These are phyloP conservation scores for Byasa hedistus DNA, from an alignment of 2,888 invertebrate genomes.

Conservation along the genomic window DNA sequence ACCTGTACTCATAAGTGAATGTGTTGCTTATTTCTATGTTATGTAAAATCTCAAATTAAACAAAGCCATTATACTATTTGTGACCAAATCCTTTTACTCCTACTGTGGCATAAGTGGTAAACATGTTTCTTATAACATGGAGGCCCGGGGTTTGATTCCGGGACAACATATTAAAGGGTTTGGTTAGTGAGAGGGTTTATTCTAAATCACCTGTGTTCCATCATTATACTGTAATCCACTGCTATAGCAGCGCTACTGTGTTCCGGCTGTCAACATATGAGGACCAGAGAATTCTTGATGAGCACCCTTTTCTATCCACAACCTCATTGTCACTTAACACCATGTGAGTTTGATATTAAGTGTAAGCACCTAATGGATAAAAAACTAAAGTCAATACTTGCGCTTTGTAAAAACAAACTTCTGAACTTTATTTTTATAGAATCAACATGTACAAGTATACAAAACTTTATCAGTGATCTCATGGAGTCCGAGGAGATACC, in stretches of 20 bases:
- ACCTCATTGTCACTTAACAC: background rate
- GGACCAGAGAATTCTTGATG: background rate
- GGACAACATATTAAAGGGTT: too few species aligned
- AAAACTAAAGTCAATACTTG: too few species aligned
- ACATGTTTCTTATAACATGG: too few species aligned
- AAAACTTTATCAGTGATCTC: slow-evolving; percentile 70
- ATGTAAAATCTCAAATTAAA: too few species aligned
- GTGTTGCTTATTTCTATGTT: too few species aligned
- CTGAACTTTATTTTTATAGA: slow-evolving; percentile 50
- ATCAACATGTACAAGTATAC: slow-evolving; percentile 70
- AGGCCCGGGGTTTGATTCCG: too few species aligned
- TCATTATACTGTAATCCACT: background rate
- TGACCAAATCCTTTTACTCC: too few species aligned
- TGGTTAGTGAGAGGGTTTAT: background rate
- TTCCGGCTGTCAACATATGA: background rate
- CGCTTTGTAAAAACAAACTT: background rate
- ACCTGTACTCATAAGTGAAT: too few species aligned
- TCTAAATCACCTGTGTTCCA: background rate
- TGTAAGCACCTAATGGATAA: too few species aligned
- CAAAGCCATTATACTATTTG: too few species aligned
- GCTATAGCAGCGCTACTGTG: background rate
- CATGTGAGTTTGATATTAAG: background rate
- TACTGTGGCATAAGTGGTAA: too few species aligned
- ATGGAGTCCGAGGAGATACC: slow-evolving; percentile 61
- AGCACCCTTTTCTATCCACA: background rate